Evolutionary conservation across 2,113 vertebrate species (phyloP), one percentile per base, ranked within the genome.

Genomic region (Edolisoma coerulescens): DNA sequence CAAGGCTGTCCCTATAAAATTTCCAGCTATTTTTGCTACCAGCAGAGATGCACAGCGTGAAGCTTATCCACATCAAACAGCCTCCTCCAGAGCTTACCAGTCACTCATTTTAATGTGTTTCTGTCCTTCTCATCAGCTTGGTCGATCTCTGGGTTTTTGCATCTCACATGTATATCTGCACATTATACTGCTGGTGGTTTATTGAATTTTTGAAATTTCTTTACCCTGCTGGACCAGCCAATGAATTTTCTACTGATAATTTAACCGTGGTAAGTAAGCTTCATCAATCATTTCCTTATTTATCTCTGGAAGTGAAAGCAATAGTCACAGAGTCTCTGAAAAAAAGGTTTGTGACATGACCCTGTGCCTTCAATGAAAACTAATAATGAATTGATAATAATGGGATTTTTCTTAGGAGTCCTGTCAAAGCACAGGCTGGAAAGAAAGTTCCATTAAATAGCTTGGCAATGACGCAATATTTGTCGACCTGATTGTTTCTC

Each of bases 221-320:
- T 85, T 89, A 81, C 15, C n/a, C 32, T 82, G 41, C 17, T 79
- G 32, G 37, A 88, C 45, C 53, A 54, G 53, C 44, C 85, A 53
- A 91, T 91, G 45, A 83, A 63, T 90, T 92, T 91, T 61, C 45
- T 50, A 42, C 88, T 65, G 75, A 81, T 81, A 93, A 85, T 78
- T 80, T 89, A 53, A 61, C 60, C 63, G 67, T 37, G 52, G 32
- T 42, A 76, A 80, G 65, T 12, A 91, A 93, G 64, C 65, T 93
- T 79, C 93, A 90, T 81, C 82, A 74, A 92, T 92, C 74, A 96
- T 92, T 95, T 90, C 47, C 68, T 81, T 95, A 70, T 69, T 95
- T 94, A 85, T 92, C 91, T 92, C 86, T 82, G 52, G 21, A 90
- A 89, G 49, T 4, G 2, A 95, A 95, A 94, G 37, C 35, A 67